Base-by-base conservation (phyloP, 2,113 vertebrate species). In the Carassius carassius region DNA sequence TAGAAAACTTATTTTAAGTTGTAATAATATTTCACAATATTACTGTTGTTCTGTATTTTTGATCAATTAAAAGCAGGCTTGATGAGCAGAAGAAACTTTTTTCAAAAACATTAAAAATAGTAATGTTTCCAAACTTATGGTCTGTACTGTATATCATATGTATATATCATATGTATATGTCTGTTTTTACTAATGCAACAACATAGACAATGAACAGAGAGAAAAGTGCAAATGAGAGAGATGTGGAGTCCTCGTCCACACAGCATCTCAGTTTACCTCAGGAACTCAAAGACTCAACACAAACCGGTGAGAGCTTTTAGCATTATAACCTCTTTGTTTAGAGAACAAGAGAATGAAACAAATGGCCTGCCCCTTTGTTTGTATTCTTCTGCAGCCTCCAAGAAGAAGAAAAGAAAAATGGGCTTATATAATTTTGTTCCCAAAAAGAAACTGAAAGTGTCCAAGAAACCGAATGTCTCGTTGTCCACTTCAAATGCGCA, bases 381-480 rank as follows among this genome's bases (percentile, higher is more conserved):
- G 35, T 51, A 90, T 74, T 35, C 51, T 88, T 91, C 93, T 90
- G 92, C 94, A 92, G 96, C 93, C 74, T 95, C 94, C 90, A 97
- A 96, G 91, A 98, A 95, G 93, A 99, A 95, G 89, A 99, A 97
- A 85, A 94, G 98, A 90, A 98, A 97, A 92, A 98, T 99, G 97
- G 98, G 98, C 86, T 96, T 95, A 81, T 99, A 99, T 92, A 98
- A 96, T 93, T 95, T 99, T 92, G 96, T 98, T 88, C 97, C 98
- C 73, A 99, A 96, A 94, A 99, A 98, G 94, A 99, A 97, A 94
- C 91, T 93, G 91, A 98, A 96, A 95, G 92, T 94, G 56, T 92
- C 96, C 78, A 97, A 97, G 90, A 96, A 95, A 90, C 95, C 94
- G 89, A 92, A 86, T 77, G 44, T 70, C 5, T 25, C 29, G 0